Evolutionary conservation across 2,888 invertebrate genomes (phyloP).

Genomic region (Eristalis tenax): DNA sequence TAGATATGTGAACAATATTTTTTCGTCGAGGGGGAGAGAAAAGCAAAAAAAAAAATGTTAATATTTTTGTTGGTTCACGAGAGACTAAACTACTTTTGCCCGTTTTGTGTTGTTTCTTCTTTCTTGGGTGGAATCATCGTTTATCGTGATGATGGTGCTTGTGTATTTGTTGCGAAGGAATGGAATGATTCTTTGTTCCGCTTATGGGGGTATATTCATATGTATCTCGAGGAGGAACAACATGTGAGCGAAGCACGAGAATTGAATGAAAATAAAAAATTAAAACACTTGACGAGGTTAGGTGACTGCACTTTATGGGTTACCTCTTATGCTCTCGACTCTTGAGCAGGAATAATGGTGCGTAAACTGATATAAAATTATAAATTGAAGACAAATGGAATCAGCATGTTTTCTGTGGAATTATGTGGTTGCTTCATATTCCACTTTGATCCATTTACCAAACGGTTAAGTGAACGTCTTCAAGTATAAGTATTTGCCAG

Average conservation of each 20-base stretch:
- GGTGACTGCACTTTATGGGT: neutral
- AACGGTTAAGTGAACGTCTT: too few species aligned
- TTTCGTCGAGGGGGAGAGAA: neutral
- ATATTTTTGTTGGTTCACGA: slow-evolving; percentile 3
- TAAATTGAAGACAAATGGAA: slow-evolving; percentile 50
- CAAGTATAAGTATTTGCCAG: too few species aligned
- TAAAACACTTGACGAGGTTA: slow-evolving; percentile 39
- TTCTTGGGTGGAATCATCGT: slow-evolving; percentile 6
- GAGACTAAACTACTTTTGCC: neutral
- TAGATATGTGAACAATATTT: neutral
- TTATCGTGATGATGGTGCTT: neutral
- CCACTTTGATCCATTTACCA: too few species aligned
- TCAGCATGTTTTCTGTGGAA: neutral
- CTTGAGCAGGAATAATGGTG: neutral
- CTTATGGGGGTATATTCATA: neutral
- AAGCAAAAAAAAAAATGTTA: neutral
- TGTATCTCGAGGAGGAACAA: slow-evolving; percentile 5
- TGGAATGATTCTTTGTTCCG: slow-evolving; percentile 32
- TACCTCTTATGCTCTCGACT: neutral
- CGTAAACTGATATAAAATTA: slow-evolving; percentile 59
- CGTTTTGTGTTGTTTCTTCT: slow-evolving; percentile 18
- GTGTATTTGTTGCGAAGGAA: slow-evolving; percentile 2
- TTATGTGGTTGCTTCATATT: too few species aligned
- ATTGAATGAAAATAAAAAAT: slow-evolving; percentile 34
- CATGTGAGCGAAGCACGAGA: neutral